A percentile compares a stretch with the other conserved stretches of the same genome.
Evolutionary conservation across 2,113 vertebrate species (phyloP).

Genomic region (Etheostoma cragini): DNA sequence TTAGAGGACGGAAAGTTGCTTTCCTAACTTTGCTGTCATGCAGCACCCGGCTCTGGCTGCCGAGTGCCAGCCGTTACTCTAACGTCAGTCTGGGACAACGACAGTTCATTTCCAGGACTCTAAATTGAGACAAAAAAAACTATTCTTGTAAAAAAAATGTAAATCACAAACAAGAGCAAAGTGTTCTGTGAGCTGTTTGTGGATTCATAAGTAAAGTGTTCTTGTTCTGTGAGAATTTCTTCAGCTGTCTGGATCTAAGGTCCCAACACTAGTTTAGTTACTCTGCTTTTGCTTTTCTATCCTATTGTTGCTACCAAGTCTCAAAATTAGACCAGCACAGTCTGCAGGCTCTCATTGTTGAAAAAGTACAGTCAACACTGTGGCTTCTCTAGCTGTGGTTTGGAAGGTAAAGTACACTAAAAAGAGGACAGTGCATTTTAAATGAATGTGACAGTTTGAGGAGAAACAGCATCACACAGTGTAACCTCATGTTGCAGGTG

Average conservation of each 20-base stretch:
- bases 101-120: neutral
- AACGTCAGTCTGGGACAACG: no score
- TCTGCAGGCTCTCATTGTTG: conserved; percentile 24
- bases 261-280: neutral
- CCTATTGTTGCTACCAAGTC: neutral
- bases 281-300: conserved; percentile 15
- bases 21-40: neutral
- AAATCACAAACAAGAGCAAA: neutral
- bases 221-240: neutral
- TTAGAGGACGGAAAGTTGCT: neutral
- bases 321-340: neutral
- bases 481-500: conserved; percentile 39
- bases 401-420: neutral
- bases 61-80: neutral
- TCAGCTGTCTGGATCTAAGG: neutral
- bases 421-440: conserved; percentile 9
- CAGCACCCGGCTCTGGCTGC: neutral
- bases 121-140: neutral
- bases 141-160: neutral
- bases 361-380: conserved; percentile 11
- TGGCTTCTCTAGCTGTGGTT: conserved; percentile 38
- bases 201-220: neutral
- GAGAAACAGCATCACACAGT: conserved; percentile 36
- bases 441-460: conserved; percentile 33
- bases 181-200: neutral